Conservation (phyloP, 1,140 invertebrate genomes). For the Halesus radiatus region DNA sequence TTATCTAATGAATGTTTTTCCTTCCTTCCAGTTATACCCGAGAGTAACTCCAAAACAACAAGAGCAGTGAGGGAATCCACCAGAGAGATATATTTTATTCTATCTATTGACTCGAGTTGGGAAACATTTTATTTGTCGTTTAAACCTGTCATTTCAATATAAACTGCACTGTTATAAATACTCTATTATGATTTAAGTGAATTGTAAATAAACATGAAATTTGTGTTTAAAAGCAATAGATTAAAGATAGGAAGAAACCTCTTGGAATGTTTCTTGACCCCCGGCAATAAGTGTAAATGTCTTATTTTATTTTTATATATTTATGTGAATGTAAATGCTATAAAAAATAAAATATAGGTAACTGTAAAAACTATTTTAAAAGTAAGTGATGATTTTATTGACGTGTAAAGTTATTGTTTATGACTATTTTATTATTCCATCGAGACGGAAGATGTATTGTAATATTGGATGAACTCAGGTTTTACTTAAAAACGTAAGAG, state of each 20-base stretch:
- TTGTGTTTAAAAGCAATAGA: not conserved
- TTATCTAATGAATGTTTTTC: not conserved
- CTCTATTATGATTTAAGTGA: not conserved
- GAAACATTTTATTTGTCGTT: slow-evolving; percentile 8
- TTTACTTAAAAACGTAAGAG: slow-evolving; percentile 19
- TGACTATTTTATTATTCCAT: slow-evolving; percentile 43
- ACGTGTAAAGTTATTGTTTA: slow-evolving; percentile 57
- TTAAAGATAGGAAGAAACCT: not conserved
- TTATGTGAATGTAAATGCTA: slow-evolving; percentile 58
- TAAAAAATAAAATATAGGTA: slow-evolving; percentile 55
- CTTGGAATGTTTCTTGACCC: slow-evolving; percentile 1
- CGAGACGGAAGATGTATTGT: not conserved
- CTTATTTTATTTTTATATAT: slow-evolving; percentile 58
- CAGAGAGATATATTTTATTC: not conserved
- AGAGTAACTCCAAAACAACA: slow-evolving; percentile 67
- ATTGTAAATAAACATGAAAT: slow-evolving; percentile 12
- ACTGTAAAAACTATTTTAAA: slow-evolving; percentile 51
- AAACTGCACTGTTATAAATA: not conserved
- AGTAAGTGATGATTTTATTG: slow-evolving; percentile 55
- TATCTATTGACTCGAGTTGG: slow-evolving; percentile 30
- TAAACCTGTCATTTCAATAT: not conserved
- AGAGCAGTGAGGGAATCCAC: slow-evolving; percentile 48
- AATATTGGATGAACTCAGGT: slow-evolving; percentile 24
- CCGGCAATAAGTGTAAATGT: slow-evolving; percentile 41
- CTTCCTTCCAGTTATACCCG: slow-evolving; percentile 69